These are phyloP conservation scores for Drosophila nr. perissopoda DNA, from an alignment of 2,888 invertebrate genomes.

Conservation along the genomic window DNA sequence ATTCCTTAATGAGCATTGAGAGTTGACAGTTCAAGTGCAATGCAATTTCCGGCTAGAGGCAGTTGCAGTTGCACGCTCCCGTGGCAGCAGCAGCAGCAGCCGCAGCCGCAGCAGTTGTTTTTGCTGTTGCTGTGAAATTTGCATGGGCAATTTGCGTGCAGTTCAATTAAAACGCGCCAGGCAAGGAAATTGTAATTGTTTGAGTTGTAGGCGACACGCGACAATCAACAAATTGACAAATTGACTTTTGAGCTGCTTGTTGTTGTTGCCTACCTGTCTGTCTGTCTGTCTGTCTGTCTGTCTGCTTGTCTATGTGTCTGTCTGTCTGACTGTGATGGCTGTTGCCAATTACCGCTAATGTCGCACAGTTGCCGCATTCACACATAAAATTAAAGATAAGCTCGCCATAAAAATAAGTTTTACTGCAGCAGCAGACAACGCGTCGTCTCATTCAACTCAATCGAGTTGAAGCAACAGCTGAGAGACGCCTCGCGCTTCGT, in stretches of 20 bases:
- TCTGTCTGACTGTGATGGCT: slow-evolving; percentile 20
- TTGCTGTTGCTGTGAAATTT: slow-evolving; percentile 36
- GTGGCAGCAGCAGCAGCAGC: slow-evolving; percentile 1
- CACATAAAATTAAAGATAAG: slow-evolving; percentile 81
- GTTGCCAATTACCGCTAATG: slow-evolving; percentile 80
- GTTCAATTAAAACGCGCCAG: slow-evolving; percentile 61
- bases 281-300: slow-evolving; percentile 11
- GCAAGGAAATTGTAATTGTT: slow-evolving; percentile 34
- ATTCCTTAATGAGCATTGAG: slow-evolving; percentile 73
- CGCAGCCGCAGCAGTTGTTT: slow-evolving; percentile 3
- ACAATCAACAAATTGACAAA: slow-evolving; percentile 62
- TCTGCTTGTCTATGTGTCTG: slow-evolving; percentile 6
- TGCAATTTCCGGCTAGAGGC: slow-evolving; percentile 63
- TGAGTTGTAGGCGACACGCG: slow-evolving; percentile 10
- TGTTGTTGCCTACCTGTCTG: slow-evolving; percentile 27
- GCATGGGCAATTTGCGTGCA: slow-evolving; percentile 60
- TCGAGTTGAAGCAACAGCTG: slow-evolving; percentile 52
- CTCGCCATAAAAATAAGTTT: slow-evolving; percentile 78
- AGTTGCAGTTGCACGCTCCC: slow-evolving; percentile 19
- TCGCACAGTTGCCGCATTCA: slow-evolving; percentile 77
- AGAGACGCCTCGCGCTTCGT: slow-evolving; percentile 18
- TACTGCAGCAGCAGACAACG: slow-evolving; percentile 58
- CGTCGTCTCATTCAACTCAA: slow-evolving; percentile 5
- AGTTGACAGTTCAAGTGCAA: slow-evolving; percentile 50
- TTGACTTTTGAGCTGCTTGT: slow-evolving; percentile 55